Percentiles rank a stretch among this genome's conserved stretches.
Conservation (phyloP, 2,797 vertebrate genomes). For the Poeciliopsis infans region DNA sequence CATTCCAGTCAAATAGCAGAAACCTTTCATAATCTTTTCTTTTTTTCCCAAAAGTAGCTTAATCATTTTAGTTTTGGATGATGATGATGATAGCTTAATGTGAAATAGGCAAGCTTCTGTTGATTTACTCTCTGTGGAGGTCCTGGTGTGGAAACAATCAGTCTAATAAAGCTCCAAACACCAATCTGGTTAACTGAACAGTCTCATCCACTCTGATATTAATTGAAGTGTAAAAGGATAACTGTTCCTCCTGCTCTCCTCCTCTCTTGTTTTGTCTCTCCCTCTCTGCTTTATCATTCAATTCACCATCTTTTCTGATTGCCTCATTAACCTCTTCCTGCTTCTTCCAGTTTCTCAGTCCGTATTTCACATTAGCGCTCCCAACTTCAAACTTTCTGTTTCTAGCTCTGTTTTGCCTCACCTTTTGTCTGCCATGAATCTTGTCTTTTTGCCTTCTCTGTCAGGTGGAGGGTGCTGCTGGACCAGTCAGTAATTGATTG, state of each 20-base stretch:
- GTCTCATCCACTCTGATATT: conserved; percentile 69
- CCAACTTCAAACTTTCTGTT: neutral
- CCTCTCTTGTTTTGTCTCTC: conserved; percentile 71
- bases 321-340: conserved; percentile 73
- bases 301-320: conserved; percentile 69
- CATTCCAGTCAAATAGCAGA: conserved; percentile 23
- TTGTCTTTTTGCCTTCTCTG: conserved; percentile 42
- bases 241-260: conserved; percentile 73
- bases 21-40: conserved; percentile 32
- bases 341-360: conserved; percentile 31
- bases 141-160: conserved; percentile 50
- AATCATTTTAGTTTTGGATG: conserved; percentile 21
- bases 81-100: conserved; percentile 32
- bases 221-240: conserved; percentile 78
- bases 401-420: conserved; percentile 4
- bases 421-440: conserved; percentile 25
- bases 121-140: conserved; percentile 34
- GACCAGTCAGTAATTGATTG: conserved; percentile 68
- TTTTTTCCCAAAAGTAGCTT: conserved; percentile 22
- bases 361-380: conserved; percentile 33
- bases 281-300: conserved; percentile 68
- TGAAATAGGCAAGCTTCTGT: conserved; percentile 38
- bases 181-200: conserved; percentile 64
- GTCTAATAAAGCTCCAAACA: conserved; percentile 53
- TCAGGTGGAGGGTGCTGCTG: conserved; percentile 51